phyloP scores from a whole-genome alignment of 2,113 vertebrate species.

The Rhinoptilus africanus region DNA sequence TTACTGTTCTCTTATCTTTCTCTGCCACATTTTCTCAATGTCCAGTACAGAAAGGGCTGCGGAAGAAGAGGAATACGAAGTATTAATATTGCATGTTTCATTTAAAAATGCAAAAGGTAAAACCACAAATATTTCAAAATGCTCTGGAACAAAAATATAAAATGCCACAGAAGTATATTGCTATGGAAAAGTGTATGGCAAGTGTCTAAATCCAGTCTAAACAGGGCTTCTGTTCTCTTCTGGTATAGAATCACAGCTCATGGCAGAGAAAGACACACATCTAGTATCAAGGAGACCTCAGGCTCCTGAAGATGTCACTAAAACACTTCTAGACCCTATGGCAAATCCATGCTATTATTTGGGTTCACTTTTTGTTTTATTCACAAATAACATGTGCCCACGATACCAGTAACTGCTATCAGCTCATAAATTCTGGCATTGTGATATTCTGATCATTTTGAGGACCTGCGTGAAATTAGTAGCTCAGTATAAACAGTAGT shows the following conservation, averaged over 20 bases:
- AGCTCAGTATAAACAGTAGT: background rate
- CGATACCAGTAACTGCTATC: background rate
- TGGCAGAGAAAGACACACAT: background rate
- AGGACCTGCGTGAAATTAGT: background rate
- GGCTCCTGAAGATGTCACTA: background rate
- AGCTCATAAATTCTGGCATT: background rate
- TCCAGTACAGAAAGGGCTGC: background rate
- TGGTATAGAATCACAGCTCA: background rate
- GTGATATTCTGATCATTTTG: background rate
- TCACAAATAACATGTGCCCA: background rate
- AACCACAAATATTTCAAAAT: background rate
- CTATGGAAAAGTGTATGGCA: background rate
- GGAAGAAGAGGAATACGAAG: background rate
- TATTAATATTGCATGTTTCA: background rate
- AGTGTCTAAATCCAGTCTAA: background rate
- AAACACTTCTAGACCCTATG: background rate
- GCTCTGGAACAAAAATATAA: background rate
- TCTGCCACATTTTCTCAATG: background rate
- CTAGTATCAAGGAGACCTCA: background rate
- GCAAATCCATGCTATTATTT: background rate
- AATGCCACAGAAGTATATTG: background rate
- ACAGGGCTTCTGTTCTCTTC: background rate
- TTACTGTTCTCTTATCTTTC: background rate
- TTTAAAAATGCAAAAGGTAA: background rate
- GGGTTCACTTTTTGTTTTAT: background rate